A percentile compares a stretch with the other conserved stretches of the same genome.
These are phyloP conservation scores for Tauraco hartlaubi DNA, from an alignment of 2,797 vertebrate genomes.

Conservation along the genomic window DNA sequence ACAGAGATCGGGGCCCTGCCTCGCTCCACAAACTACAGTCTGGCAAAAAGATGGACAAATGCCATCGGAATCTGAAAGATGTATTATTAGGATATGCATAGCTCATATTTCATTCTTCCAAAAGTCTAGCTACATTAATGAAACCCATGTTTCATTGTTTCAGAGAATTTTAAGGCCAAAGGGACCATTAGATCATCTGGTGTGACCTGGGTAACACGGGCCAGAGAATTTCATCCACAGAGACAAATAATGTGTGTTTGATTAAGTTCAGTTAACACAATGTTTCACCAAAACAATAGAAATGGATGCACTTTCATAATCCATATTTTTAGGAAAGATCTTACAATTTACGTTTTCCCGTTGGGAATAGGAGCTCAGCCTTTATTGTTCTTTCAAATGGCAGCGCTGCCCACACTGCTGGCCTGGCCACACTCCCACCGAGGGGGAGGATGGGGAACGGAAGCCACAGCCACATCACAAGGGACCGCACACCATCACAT, in stretches of 20 bases:
- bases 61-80: conserved; percentile 25
- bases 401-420: background rate
- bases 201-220: conserved; percentile 29
- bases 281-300: conserved; percentile 46
- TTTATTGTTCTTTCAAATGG: conserved; percentile 49
- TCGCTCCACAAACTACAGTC: background rate
- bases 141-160: conserved; percentile 55
- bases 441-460: background rate
- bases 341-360: conserved; percentile 1
- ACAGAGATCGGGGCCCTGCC: background rate
- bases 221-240: conserved; percentile 34
- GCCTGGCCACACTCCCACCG: background rate
- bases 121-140: conserved; percentile 47
- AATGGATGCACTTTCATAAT: conserved; percentile 46
- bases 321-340: conserved; percentile 53
- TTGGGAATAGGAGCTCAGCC: background rate
- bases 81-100: background rate
- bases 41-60: conserved; percentile 33
- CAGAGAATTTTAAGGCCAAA: conserved; percentile 45
- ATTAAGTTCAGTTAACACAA: conserved; percentile 39
- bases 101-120: conserved; percentile 15
- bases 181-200: conserved; percentile 49
- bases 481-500: background rate
- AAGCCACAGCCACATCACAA: conserved; percentile 1
- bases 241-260: conserved; percentile 53